phyloP scores from a whole-genome alignment of 2,888 invertebrate genomes.

The Bellardia bayeri region DNA sequence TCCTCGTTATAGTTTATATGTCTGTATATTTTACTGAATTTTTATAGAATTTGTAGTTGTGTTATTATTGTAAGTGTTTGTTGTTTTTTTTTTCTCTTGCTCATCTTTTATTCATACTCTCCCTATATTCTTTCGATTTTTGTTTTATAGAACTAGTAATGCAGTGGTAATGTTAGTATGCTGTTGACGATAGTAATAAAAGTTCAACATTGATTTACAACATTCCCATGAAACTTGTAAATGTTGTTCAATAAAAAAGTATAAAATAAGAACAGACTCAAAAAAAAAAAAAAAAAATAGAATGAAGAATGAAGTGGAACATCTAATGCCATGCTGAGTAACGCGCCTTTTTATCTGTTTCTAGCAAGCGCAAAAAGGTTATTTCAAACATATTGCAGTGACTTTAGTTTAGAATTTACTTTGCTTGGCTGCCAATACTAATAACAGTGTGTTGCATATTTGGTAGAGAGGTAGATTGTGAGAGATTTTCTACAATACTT shows the following conservation, averaged over 20 bases:
- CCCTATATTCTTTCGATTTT: neutral
- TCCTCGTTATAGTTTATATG: neutral
- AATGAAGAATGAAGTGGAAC: conserved; percentile 23
- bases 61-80: neutral
- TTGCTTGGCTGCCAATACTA: neutral
- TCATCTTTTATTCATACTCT: neutral
- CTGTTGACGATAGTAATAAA: conserved; percentile 75
- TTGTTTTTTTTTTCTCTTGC: neutral
- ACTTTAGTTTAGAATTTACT: conserved; percentile 12
- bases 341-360: conserved; percentile 11
- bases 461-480: neutral
- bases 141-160: neutral
- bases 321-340: conserved; percentile 7
- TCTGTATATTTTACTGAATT: neutral
- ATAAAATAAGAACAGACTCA: neutral
- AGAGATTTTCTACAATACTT: neutral
- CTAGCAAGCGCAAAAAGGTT: conserved; percentile 24
- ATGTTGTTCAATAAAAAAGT: conserved; percentile 68
- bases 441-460: neutral
- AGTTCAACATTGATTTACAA: conserved; percentile 76
- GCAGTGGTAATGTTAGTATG: conserved; percentile 33
- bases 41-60: conserved; percentile 5
- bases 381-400: conserved; percentile 50
- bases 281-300: conserved; percentile 29
- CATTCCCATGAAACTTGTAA: conserved; percentile 74